Percentiles rank a stretch among this genome's conserved stretches.
Conservation (phyloP, 2,113 vertebrate genomes). For the Dasyprocta punctata region DNA sequence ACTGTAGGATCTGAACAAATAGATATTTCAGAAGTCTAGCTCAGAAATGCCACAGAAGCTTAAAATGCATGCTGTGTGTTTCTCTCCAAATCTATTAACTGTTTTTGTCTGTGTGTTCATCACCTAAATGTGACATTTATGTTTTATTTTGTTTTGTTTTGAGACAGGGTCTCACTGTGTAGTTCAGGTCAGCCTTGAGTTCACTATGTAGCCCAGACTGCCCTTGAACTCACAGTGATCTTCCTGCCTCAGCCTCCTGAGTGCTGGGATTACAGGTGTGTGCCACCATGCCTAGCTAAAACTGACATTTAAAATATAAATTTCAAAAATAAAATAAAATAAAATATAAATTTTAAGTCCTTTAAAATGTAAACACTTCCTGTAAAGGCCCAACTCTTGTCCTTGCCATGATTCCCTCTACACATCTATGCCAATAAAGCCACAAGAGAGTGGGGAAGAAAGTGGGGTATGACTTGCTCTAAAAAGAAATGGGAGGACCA, state of each 20-base stretch:
- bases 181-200: background rate
- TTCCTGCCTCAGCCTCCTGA: background rate
- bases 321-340: too few species aligned
- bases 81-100: background rate
- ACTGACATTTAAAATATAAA: slow-evolving; percentile 47
- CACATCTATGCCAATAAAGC: background rate
- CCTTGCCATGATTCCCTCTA: background rate
- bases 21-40: background rate
- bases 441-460: background rate
- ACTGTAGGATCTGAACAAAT: background rate
- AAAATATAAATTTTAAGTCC: slow-evolving; percentile 35
- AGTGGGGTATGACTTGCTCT: background rate
- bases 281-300: background rate
- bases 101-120: background rate
- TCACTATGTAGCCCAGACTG: background rate
- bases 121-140: slow-evolving; percentile 37
- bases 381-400: background rate
- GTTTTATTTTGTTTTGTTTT: background rate
- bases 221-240: background rate
- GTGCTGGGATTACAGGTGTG: background rate
- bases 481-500: background rate
- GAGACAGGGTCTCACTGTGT: too few species aligned
- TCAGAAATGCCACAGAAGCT: background rate
- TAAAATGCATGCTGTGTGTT: background rate
- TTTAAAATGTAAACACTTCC: slow-evolving; percentile 39